phyloP scores from a whole-genome alignment of 2,888 invertebrate genomes.

The Melanargia galathea region DNA sequence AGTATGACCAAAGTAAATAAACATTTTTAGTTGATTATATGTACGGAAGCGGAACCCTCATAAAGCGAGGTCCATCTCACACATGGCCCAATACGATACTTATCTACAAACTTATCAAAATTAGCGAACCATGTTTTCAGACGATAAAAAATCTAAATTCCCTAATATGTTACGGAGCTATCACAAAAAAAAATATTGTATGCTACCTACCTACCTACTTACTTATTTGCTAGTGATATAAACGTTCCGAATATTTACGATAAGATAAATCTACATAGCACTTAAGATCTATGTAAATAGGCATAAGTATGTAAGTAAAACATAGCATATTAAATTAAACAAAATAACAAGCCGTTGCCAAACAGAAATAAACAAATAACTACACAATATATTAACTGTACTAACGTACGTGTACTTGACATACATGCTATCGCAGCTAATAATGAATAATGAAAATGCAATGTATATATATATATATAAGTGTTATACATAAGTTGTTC shows the following conservation, averaged over 20 bases:
- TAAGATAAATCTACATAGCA: constrained; percentile 28
- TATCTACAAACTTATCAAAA: background rate
- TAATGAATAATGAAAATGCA: constrained; percentile 11
- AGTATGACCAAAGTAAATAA: too few relatives aligned
- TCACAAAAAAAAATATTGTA: constrained; percentile 24
- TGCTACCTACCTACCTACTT: constrained; percentile 10
- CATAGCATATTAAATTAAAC: constrained; percentile 35
- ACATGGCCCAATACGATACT: too few relatives aligned
- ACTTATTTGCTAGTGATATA: constrained; percentile 23
- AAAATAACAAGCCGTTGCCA: constrained; percentile 38
- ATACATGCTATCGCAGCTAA: too few relatives aligned
- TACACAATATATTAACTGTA: constrained; percentile 5
- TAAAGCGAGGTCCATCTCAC: too few relatives aligned
- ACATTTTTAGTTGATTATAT: too few relatives aligned
- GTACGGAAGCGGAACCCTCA: too few relatives aligned
- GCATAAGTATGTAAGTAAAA: constrained; percentile 23
- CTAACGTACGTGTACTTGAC: constrained; percentile 8
- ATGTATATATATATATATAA: background rate
- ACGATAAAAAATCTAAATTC: background rate
- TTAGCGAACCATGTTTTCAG: background rate
- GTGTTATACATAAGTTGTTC: constrained; percentile 37
- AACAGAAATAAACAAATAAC: constrained; percentile 33
- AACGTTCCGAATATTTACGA: constrained; percentile 27
- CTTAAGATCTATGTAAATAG: constrained; percentile 28
- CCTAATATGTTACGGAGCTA: background rate